These are phyloP conservation scores for Quadroppia sp. DNA, from an alignment of 2,888 invertebrate species.

Conservation along the genomic window DNA sequence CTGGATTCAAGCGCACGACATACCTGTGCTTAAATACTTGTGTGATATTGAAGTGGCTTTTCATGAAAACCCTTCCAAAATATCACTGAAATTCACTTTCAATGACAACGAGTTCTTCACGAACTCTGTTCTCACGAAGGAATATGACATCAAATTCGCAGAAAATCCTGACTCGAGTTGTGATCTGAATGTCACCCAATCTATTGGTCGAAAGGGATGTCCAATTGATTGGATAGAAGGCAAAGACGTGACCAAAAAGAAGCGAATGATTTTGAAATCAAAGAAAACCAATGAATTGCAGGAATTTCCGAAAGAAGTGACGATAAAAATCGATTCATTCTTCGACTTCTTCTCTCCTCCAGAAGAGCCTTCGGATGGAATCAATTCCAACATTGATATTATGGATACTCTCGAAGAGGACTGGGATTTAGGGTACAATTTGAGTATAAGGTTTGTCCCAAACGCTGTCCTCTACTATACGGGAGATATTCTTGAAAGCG, in stretches of 20 bases:
- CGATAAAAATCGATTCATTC: too few relatives aligned
- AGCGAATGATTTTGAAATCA: neutral
- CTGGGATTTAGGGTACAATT: neutral
- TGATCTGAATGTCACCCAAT: neutral
- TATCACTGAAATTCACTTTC: neutral
- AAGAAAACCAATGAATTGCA: neutral
- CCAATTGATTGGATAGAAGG: conserved; percentile 27
- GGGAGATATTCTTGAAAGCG: neutral
- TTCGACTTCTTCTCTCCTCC: conserved; percentile 22
- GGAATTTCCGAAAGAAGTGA: too few relatives aligned
- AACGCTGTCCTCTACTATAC: neutral
- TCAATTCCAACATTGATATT: too few relatives aligned
- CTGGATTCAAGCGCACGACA: neutral
- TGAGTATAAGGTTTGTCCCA: neutral
- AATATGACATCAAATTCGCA: neutral
- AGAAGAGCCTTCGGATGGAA: neutral
- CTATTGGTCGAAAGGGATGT: neutral
- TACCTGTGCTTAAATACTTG: neutral
- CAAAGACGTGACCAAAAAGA: neutral
- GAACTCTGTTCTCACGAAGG: conserved; percentile 28
- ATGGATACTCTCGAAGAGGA: neutral
- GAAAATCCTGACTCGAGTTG: neutral
- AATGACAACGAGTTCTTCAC: too few relatives aligned
- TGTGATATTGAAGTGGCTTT: neutral
- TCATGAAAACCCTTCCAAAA: neutral